These are phyloP conservation scores for Hipparchia sbordonii DNA, from an alignment of 2,888 invertebrate species.

Conservation along the genomic window DNA sequence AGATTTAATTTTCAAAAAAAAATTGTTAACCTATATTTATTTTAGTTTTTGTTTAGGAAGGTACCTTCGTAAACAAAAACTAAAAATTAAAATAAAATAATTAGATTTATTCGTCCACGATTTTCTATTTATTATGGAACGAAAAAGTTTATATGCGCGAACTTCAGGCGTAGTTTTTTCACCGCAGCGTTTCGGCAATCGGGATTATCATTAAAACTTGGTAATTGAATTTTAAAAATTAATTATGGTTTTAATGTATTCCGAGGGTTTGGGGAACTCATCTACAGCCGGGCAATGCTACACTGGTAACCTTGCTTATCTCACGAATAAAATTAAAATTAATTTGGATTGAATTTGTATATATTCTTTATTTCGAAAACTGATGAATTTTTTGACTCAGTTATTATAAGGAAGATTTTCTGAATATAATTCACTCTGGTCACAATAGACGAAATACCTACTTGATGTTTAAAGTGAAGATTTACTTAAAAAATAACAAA, in stretches of 20 bases:
- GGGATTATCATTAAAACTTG: conserved; percentile 45
- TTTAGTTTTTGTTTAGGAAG: too few species aligned
- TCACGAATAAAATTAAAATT: conserved; percentile 39
- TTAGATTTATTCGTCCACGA: not conserved
- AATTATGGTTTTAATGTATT: conserved; percentile 43
- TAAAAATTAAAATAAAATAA: too few species aligned
- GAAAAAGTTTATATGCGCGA: not conserved
- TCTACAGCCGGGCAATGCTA: conserved; percentile 34
- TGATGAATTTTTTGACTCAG: too few species aligned
- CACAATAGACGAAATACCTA: too few species aligned
- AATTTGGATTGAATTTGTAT: not conserved
- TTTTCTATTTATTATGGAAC: not conserved
- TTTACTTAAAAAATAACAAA: too few species aligned
- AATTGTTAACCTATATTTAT: too few species aligned
- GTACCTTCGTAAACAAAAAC: too few species aligned
- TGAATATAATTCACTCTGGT: too few species aligned
- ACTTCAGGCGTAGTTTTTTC: conserved; percentile 14
- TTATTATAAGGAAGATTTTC: too few species aligned
- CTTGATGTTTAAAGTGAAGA: too few species aligned
- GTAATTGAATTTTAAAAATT: conserved; percentile 49
- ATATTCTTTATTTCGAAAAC: not conserved
- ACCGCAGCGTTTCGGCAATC: conserved; percentile 19
- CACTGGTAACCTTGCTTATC: conserved; percentile 31
- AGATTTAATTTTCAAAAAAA: too few species aligned
- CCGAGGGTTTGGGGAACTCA: conserved; percentile 30